Evolutionary conservation across 2,888 invertebrate species (phyloP).

Genomic region (Sarcophaga variegata): DNA sequence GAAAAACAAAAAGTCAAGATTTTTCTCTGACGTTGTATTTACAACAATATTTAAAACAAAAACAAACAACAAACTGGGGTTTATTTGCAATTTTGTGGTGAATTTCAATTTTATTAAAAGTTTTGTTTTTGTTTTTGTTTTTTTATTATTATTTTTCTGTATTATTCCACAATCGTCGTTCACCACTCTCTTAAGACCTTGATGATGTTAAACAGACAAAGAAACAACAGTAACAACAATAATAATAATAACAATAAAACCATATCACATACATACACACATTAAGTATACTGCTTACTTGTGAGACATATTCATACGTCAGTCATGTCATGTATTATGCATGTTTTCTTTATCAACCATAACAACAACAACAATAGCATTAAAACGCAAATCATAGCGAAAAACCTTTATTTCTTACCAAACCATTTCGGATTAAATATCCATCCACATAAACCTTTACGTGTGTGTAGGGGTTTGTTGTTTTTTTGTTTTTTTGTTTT

Average conservation of each 20-base stretch:
- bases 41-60: not conserved
- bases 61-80: not conserved
- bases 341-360: slow-evolving; percentile 14
- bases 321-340: slow-evolving; percentile 36
- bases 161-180: slow-evolving; percentile 9
- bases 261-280: not conserved
- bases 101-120: slow-evolving; percentile 30
- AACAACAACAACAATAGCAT: not conserved
- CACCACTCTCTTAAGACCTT: slow-evolving; percentile 66
- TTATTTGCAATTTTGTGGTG: slow-evolving; percentile 2
- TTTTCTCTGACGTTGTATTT: slow-evolving; percentile 20
- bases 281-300: not conserved
- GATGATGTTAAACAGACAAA: slow-evolving; percentile 43
- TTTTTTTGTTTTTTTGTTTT: not conserved
- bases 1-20: not conserved
- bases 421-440: not conserved
- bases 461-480: not conserved
- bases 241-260: not conserved
- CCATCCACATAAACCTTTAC: not conserved
- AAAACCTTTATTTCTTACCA: not conserved
- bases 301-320: slow-evolving; percentile 1
- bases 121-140: not conserved
- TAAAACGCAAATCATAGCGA: not conserved
- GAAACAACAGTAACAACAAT: not conserved
- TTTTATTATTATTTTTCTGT: slow-evolving; percentile 24